A percentile compares a stretch with the other conserved stretches of the same genome.
phyloP scores from a whole-genome alignment of 1,140 invertebrate species.

The Drosophila simulans region DNA sequence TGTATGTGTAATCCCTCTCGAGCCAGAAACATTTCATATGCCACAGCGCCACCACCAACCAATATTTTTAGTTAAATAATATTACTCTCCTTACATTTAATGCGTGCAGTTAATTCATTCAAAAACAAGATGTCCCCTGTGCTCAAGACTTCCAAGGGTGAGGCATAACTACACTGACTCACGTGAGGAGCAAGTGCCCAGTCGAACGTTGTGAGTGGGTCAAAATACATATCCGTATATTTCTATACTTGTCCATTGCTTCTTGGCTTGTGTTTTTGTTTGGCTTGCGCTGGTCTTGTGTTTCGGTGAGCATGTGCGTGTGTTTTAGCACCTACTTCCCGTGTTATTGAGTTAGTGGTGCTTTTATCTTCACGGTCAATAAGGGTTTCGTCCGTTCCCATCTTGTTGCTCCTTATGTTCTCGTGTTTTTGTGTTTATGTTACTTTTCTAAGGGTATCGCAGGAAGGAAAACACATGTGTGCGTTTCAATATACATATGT shows the following conservation, averaged over 20 bases:
- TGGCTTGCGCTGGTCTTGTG: slow-evolving; percentile 4
- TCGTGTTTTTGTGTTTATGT: slow-evolving; percentile 3
- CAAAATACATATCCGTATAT: slow-evolving; percentile 16
- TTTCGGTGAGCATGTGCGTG: slow-evolving; percentile 22
- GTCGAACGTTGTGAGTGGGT: slow-evolving; percentile 36
- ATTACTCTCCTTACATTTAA: too few species aligned
- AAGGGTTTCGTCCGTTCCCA: slow-evolving; percentile 46
- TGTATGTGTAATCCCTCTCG: too few species aligned
- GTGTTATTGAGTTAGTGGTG: slow-evolving; percentile 44
- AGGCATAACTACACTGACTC: slow-evolving; percentile 4
- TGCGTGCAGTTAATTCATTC: not conserved
- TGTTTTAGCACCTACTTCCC: slow-evolving; percentile 72
- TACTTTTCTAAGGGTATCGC: slow-evolving; percentile 2
- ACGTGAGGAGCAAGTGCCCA: slow-evolving; percentile 26
- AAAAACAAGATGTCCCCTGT: not conserved
- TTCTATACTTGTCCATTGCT: slow-evolving; percentile 54
- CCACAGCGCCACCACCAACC: too few species aligned
- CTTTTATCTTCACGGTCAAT: slow-evolving; percentile 78
- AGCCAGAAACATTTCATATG: too few species aligned
- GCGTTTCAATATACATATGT: too few species aligned
- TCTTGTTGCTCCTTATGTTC: slow-evolving; percentile 5
- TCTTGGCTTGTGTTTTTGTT: slow-evolving; percentile 33
- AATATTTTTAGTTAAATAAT: too few species aligned
- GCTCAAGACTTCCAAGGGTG: not conserved
- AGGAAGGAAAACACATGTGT: not conserved